phyloP scores from a whole-genome alignment of 2,888 invertebrate genomes.

The Drosophila maculinotata region DNA sequence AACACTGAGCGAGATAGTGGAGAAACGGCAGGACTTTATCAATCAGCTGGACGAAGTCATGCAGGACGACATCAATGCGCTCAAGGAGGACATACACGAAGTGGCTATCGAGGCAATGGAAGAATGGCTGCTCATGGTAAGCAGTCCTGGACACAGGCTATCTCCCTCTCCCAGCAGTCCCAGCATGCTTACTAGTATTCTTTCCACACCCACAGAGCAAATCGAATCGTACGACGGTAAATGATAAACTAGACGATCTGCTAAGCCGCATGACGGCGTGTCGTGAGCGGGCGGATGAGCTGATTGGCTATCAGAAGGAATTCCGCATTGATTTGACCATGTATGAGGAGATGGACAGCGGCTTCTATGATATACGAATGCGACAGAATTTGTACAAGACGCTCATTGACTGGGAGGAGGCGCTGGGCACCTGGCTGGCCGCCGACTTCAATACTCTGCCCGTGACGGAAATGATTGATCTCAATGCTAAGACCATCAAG shows the following conservation, averaged over 20 bases:
- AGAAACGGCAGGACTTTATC: constrained; percentile 89
- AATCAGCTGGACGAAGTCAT: constrained; percentile 90
- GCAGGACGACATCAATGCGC: constrained; percentile 90
- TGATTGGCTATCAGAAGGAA: constrained; percentile 92
- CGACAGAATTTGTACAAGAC: constrained; percentile 93
- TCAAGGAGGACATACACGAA: constrained; percentile 90
- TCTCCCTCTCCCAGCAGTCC: background rate
- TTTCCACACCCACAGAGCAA: constrained; percentile 86
- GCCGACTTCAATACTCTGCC: constrained; percentile 86
- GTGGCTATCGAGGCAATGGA: constrained; percentile 89
- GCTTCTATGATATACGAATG: constrained; percentile 91
- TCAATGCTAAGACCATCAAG: constrained; percentile 89
- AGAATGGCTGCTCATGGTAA: constrained; percentile 79
- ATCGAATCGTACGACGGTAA: constrained; percentile 89
- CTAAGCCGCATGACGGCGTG: constrained; percentile 88
- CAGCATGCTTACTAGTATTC: background rate
- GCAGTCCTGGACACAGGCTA: constrained; percentile 25
- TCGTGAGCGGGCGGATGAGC: constrained; percentile 90
- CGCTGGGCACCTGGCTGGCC: constrained; percentile 88
- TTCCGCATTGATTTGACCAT: constrained; percentile 95
- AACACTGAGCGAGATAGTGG: constrained; percentile 87
- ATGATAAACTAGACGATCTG: constrained; percentile 88
- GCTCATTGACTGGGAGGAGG: constrained; percentile 90
- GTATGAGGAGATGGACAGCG: constrained; percentile 92
- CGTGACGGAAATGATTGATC: constrained; percentile 90